phyloP scores from a whole-genome alignment of 2,888 invertebrate genomes.

The Xylophagus ater region DNA sequence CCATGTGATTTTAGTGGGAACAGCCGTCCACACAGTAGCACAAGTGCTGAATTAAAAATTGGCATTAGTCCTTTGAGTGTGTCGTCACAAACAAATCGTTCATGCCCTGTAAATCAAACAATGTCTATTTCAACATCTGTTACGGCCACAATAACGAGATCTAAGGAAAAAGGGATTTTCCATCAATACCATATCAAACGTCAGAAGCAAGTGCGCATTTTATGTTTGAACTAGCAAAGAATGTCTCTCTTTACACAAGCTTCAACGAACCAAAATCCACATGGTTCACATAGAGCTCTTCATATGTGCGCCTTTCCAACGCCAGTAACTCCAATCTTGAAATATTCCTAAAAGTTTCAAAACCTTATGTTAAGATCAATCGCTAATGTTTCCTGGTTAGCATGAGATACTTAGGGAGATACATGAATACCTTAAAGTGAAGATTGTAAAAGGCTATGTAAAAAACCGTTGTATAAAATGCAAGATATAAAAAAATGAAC shows the following conservation, averaged over 20 bases:
- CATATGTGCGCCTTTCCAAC: slow-evolving; percentile 99
- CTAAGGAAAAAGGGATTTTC: slow-evolving; percentile 65
- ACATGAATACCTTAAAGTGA: too few relatives aligned
- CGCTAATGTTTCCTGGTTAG: too few relatives aligned
- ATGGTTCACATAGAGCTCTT: slow-evolving; percentile 80
- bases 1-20: slow-evolving; percentile 40
- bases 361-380: too few relatives aligned
- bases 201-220: slow-evolving; percentile 98
- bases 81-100: slow-evolving; percentile 26
- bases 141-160: slow-evolving; percentile 31
- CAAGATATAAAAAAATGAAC: too few relatives aligned
- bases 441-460: too few relatives aligned
- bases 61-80: slow-evolving; percentile 46
- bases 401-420: too few relatives aligned
- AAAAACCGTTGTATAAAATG: too few relatives aligned
- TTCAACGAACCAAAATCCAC: slow-evolving; percentile 75
- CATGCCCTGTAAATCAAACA: slow-evolving; percentile 28
- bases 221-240: slow-evolving; percentile 97
- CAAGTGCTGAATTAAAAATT: slow-evolving; percentile 56
- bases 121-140: slow-evolving; percentile 15
- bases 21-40: slow-evolving; percentile 58
- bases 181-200: slow-evolving; percentile 94
- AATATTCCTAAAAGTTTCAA: too few relatives aligned
- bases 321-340: too few relatives aligned
- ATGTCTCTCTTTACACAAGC: slow-evolving; percentile 91